Evolutionary conservation across 2,888 invertebrate species (phyloP), one percentile per base, ranked within the genome.

Genomic region (Sabellastarte sp.): DNA sequence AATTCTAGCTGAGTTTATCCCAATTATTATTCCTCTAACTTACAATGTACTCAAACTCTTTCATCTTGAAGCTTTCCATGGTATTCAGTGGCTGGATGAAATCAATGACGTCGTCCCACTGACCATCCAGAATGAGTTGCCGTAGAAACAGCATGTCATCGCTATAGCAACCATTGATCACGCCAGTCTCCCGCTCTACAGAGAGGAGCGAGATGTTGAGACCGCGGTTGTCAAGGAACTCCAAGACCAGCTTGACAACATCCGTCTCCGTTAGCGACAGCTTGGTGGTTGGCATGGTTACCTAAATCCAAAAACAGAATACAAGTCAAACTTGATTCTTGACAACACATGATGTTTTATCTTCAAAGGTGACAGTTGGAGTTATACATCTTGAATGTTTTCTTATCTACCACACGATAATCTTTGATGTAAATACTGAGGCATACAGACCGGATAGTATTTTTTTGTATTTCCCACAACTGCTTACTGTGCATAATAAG

Each of bases 101-200:
- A 82, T 96, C 95, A 66, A 95, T 86, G 0, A 93, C 95, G 83
- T 96, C 95, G 85, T 97, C 96, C 97, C 97, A 97, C 85, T 96
- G 95, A 26, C 97, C 97, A 84, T 97, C 97, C 61, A 97, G 88
- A 73, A 97, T 95, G 60, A 97, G 89, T 85, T 96, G 95, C 26
- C 96, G 88, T 28, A 97, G 87, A 84, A 97, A 97, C 57, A 97
- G 88, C 50, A 95, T 90, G 84, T 97, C 97, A 84, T 96, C 95
- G 20, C 94, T 93, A 84, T 89, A 95, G 69, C 95, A 65, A 30
- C 84, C 82, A 74, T 84, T 84, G 59, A 84, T 81, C 0, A 82
- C 91, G 59, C 96, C 96, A 0, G 95, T 93, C 86, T 97, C 97
- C 59, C 96, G 89, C 85, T 97, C 96, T 67, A 97, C 85, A 60